Evolutionary conservation across 2,888 invertebrate species (phyloP).

Genomic region (Drepanosiphum platanoidis): DNA sequence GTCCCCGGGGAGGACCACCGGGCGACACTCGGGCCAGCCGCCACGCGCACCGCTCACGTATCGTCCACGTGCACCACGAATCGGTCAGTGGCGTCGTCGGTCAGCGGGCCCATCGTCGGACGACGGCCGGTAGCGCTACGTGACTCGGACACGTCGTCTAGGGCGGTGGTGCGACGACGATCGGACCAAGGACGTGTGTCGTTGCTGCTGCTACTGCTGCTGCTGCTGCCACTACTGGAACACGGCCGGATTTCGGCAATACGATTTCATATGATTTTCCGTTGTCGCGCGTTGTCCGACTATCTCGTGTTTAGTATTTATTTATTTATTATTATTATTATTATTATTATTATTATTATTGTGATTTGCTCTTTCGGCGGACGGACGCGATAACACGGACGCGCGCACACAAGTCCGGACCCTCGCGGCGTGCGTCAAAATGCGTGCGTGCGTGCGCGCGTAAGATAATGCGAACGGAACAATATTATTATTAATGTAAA

Average conservation of each 20-base stretch:
- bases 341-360: conserved; percentile 13
- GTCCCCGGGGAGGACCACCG: neutral
- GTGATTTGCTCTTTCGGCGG: neutral
- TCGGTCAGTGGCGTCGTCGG: neutral
- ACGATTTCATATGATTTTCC: neutral
- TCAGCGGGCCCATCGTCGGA: neutral
- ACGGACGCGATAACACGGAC: conserved; percentile 4
- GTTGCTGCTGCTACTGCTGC: neutral
- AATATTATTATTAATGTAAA: conserved; percentile 15
- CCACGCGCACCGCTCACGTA: conserved; percentile 31
- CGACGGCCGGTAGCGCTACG: neutral
- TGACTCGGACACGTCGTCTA: neutral
- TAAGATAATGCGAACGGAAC: conserved; percentile 3
- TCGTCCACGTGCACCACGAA: conserved; percentile 50
- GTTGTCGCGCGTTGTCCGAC: neutral
- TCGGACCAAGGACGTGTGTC: neutral
- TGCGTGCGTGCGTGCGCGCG: conserved; percentile 9
- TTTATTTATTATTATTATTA: conserved; percentile 6
- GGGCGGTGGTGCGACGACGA: neutral
- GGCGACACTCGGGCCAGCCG: neutral
- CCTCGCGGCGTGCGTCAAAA: neutral
- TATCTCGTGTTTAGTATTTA: neutral
- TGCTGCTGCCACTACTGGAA: neutral
- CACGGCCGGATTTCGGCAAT: neutral
- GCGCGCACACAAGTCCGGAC: conserved; percentile 33